Evolutionary conservation across 2,797 vertebrate genomes (phyloP).

Genomic region (Lacerta agilis): DNA sequence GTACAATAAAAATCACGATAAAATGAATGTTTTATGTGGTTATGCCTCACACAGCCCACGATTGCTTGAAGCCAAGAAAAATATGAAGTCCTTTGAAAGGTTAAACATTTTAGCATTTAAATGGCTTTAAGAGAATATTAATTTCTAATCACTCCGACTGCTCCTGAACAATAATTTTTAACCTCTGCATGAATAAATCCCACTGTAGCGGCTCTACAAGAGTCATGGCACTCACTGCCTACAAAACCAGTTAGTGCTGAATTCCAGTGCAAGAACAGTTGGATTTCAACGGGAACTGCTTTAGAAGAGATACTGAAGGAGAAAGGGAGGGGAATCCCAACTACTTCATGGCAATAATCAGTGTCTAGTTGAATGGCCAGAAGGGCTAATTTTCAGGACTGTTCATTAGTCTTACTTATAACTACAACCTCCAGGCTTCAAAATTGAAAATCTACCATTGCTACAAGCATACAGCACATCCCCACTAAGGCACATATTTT

Average conservation of each 20-base stretch:
- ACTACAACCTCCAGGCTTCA: not conserved
- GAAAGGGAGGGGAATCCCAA: not conserved
- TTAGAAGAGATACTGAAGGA: not conserved
- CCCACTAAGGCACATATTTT: not conserved
- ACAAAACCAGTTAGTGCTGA: not conserved
- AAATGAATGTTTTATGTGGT: conserved; percentile 56
- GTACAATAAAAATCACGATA: conserved; percentile 56
- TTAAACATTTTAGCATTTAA: conserved; percentile 71
- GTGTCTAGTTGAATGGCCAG: conserved; percentile 6
- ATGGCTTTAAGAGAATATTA: conserved; percentile 61
- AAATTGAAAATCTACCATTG: not conserved
- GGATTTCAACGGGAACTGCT: conserved; percentile 17
- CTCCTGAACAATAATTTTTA: conserved; percentile 61
- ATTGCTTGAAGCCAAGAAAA: conserved; percentile 62
- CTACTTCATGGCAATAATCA: conserved; percentile 18
- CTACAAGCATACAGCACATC: not conserved
- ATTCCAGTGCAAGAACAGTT: conserved; percentile 35
- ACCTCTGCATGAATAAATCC: conserved; percentile 58
- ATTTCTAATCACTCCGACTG: conserved; percentile 58
- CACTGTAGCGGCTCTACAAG: conserved; percentile 45
- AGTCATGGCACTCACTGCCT: conserved; percentile 40
- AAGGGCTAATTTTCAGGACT: conserved; percentile 4
- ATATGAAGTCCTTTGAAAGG: conserved; percentile 58
- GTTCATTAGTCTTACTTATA: not conserved
- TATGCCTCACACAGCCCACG: conserved; percentile 47